Percentiles rank a stretch among this genome's conserved stretches.
Conservation (phyloP, 2,888 invertebrate species). For the Mesoligia furuncula region DNA sequence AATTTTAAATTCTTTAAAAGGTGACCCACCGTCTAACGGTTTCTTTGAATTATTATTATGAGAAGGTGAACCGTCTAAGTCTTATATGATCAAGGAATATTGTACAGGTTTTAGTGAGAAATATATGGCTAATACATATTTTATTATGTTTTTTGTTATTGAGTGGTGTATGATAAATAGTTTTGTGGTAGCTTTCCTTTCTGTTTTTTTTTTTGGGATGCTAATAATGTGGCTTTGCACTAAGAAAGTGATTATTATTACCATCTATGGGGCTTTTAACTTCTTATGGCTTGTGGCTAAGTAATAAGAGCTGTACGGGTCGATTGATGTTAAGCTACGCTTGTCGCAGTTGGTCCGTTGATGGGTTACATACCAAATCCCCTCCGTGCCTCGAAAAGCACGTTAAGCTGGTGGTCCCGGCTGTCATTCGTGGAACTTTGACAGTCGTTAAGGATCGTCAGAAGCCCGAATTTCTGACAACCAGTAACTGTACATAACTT, state of each 20-base stretch:
- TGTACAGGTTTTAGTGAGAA: slow-evolving; percentile 38
- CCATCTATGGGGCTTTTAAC: background rate
- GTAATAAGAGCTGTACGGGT: background rate
- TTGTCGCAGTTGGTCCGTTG: background rate
- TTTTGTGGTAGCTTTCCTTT: slow-evolving; percentile 39
- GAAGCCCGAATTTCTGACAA: background rate
- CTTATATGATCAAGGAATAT: slow-evolving; percentile 42
- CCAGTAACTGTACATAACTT: background rate
- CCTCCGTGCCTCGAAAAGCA: background rate
- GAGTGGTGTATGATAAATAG: slow-evolving; percentile 31
- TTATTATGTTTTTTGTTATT: slow-evolving; percentile 39
- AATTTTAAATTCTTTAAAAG: slow-evolving; percentile 67
- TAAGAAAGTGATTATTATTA: background rate
- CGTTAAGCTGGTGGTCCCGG: background rate
- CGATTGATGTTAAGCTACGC: background rate
- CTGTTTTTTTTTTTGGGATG: background rate
- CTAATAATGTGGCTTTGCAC: background rate
- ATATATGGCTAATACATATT: slow-evolving; percentile 56
- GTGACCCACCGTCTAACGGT: slow-evolving; percentile 63
- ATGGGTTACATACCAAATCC: background rate
- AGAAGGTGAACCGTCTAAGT: slow-evolving; percentile 40
- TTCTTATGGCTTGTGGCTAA: background rate
- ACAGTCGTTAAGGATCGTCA: background rate
- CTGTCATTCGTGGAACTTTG: background rate
- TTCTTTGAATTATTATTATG: slow-evolving; percentile 58